Evolutionary conservation across 2,113 vertebrate genomes (phyloP).

Genomic region (Argyrosomus japonicus): DNA sequence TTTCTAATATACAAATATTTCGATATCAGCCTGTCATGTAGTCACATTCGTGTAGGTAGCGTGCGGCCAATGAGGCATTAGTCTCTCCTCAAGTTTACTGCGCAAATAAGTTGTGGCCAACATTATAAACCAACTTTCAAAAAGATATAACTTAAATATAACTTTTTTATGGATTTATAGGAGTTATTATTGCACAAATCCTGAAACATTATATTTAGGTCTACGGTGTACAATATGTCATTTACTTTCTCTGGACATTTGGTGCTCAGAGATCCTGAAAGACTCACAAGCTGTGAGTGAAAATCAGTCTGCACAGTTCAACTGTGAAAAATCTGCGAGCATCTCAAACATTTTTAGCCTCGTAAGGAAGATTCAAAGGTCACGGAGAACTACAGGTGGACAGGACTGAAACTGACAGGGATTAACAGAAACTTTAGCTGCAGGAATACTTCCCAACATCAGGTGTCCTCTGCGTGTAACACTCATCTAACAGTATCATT

Average conservation of each 20-base stretch:
- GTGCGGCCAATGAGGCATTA: background rate
- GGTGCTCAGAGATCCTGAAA: background rate
- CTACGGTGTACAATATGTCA: background rate
- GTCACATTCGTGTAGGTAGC: too few species aligned
- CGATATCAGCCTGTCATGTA: too few species aligned
- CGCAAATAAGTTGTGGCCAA: background rate
- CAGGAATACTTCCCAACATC: constrained; percentile 4
- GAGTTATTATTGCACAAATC: too few species aligned
- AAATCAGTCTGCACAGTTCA: background rate
- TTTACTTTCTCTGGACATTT: background rate
- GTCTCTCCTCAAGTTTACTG: background rate
- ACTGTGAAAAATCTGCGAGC: background rate
- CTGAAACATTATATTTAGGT: background rate
- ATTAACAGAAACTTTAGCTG: constrained; percentile 1
- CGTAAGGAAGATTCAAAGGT: background rate
- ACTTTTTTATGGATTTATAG: background rate
- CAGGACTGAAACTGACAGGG: background rate
- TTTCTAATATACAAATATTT: too few species aligned
- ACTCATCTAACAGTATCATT: constrained; percentile 24
- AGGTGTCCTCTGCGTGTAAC: background rate
- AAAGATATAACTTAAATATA: background rate
- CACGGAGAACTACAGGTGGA: background rate
- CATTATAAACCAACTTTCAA: background rate
- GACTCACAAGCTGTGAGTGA: background rate
- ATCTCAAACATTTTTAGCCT: background rate